These are phyloP conservation scores for Troides helena DNA, from an alignment of 2,888 invertebrate genomes.

Conservation along the genomic window DNA sequence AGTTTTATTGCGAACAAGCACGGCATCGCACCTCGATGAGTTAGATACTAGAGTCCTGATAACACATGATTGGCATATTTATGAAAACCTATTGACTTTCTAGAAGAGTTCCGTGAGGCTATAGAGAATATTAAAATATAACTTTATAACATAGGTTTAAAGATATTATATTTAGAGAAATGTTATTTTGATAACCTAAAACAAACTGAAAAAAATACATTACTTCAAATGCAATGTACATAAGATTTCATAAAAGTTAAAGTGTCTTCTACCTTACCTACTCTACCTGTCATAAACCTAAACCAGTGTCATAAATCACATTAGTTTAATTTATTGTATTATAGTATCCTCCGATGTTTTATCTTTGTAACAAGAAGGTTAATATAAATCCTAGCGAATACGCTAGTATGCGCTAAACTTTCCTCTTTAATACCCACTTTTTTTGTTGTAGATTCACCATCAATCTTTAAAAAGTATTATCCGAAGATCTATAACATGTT, in stretches of 20 bases:
- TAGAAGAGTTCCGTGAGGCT: conserved; percentile 31
- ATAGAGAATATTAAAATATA: conserved; percentile 28
- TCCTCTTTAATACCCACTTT: background rate
- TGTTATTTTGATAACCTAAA: background rate
- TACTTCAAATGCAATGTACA: too few species aligned
- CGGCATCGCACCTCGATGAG: conserved; percentile 47
- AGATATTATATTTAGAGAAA: background rate
- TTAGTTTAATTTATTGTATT: too few species aligned
- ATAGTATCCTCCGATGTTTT: too few species aligned
- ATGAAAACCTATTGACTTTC: conserved; percentile 45
- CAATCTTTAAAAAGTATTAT: background rate
- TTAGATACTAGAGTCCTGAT: conserved; percentile 40
- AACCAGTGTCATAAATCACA: too few species aligned
- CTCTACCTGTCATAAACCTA: too few species aligned
- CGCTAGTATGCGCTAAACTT: too few species aligned
- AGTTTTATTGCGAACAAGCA: conserved; percentile 54
- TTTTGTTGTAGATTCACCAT: background rate
- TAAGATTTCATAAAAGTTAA: too few species aligned
- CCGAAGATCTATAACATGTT: conserved; percentile 45
- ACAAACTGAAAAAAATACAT: background rate
- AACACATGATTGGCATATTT: conserved; percentile 31
- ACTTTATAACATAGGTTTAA: conserved; percentile 6
- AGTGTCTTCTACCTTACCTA: too few species aligned
- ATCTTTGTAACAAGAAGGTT: too few species aligned
- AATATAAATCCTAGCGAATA: too few species aligned